phyloP scores from a whole-genome alignment of 2,888 invertebrate genomes.

The Argyra leucocephala region DNA sequence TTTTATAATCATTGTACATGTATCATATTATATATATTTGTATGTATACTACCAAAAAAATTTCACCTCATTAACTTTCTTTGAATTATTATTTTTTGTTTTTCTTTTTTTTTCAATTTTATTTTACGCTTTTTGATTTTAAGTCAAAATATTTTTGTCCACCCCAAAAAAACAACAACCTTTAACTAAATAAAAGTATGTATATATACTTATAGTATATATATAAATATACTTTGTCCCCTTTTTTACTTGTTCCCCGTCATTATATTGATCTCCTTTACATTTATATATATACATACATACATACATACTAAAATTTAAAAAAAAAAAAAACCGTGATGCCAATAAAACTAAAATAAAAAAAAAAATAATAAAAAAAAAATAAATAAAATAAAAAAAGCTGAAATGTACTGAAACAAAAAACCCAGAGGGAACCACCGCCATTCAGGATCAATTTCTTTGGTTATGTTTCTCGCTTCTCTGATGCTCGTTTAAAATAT shows the following conservation, averaged over 20 bases:
- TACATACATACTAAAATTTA: too few relatives aligned
- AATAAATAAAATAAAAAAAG: background rate
- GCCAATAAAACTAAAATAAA: too few relatives aligned
- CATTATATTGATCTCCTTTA: background rate
- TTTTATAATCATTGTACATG: too few relatives aligned
- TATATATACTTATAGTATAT: too few relatives aligned
- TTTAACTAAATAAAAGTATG: too few relatives aligned
- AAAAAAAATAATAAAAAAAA: background rate
- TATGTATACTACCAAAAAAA: background rate
- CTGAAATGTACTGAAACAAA: background rate
- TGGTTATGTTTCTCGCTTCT: constrained; percentile 4
- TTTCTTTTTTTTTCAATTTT: background rate
- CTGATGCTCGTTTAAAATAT: background rate
- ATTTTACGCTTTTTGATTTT: constrained; percentile 7
- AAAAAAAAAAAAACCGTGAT: too few relatives aligned
- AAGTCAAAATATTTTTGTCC: constrained; percentile 7
- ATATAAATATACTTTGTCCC: too few relatives aligned
- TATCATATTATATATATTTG: too few relatives aligned
- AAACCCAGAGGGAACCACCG: background rate
- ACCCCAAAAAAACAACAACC: background rate
- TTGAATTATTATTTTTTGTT: background rate
- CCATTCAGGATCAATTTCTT: constrained; percentile 5
- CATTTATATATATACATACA: too few relatives aligned
- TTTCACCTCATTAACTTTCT: constrained; percentile 3
- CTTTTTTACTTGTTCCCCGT: background rate